These are phyloP conservation scores for Ramphastos sulfuratus DNA, from an alignment of 2,113 vertebrate species.

Conservation along the genomic window DNA sequence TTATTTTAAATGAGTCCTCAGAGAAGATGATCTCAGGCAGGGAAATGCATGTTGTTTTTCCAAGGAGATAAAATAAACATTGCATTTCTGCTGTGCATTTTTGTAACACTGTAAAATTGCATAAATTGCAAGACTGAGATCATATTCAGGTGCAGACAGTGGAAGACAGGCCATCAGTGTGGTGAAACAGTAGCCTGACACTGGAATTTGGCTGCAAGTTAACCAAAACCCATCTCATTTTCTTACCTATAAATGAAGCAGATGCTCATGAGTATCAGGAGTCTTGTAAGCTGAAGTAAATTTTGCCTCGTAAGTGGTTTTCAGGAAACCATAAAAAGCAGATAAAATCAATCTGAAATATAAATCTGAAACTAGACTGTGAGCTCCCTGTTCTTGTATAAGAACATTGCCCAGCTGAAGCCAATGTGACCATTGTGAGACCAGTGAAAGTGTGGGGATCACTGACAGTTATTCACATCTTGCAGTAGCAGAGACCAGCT, in stretches of 20 bases:
- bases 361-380: not conserved
- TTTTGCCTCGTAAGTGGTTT: conserved; percentile 11
- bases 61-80: conserved; percentile 10
- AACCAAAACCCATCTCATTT: not conserved
- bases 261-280: not conserved
- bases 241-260: not conserved
- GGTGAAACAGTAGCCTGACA: not conserved
- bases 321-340: not conserved
- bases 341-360: not conserved
- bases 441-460: not conserved
- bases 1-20: conserved; percentile 13
- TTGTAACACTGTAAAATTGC: not conserved
- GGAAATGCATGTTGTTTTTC: conserved; percentile 4
- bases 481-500: fast-evolving
- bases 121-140: not conserved
- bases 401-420: not conserved
- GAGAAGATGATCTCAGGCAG: conserved; percentile 16
- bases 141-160: not conserved
- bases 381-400: not conserved
- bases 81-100: conserved; percentile 11
- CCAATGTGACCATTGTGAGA: not conserved
- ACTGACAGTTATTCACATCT: not conserved
- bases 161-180: not conserved
- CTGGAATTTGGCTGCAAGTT: not conserved
- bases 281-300: not conserved